Percentiles rank a stretch among this genome's conserved stretches.
These are phyloP conservation scores for Chionoecetes opilio DNA, from an alignment of 1,140 invertebrate species.

Conservation along the genomic window DNA sequence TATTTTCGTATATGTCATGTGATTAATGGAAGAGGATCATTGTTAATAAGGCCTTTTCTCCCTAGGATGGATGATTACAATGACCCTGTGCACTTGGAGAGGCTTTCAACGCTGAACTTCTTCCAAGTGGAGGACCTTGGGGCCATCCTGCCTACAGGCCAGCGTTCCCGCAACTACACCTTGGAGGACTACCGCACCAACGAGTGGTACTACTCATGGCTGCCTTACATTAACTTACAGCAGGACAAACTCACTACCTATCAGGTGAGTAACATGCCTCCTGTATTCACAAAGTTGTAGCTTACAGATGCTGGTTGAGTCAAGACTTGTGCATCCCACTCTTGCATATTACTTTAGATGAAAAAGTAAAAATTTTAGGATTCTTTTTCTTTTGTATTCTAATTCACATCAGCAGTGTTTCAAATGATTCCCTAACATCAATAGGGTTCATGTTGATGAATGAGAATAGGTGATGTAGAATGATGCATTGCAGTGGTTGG, in stretches of 20 bases:
- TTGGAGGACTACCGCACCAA: constrained; percentile 95
- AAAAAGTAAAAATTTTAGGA: no score
- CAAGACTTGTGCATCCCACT: no score
- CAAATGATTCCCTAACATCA: no score
- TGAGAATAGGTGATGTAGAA: no score
- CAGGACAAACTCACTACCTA: constrained; percentile 97
- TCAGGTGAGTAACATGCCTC: constrained; percentile 84
- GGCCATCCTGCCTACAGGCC: constrained; percentile 86
- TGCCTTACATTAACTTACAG: constrained; percentile 90
- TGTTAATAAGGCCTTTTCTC: neutral
- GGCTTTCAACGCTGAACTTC: constrained; percentile 96
- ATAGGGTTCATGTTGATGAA: no score
- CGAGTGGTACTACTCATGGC: constrained; percentile 95
- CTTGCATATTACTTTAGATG: no score
- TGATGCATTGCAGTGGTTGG: no score
- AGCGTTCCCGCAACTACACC: constrained; percentile 92
- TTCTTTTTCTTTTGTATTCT: no score
- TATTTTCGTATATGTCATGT: no score
- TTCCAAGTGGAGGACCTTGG: constrained; percentile 83
- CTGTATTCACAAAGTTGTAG: neutral
- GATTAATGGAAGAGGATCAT: neutral
- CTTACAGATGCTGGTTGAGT: no score
- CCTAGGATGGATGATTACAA: constrained; percentile 95
- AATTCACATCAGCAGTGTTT: no score
- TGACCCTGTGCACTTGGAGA: constrained; percentile 95